A percentile compares a stretch with the other conserved stretches of the same genome.
Conservation (phyloP, 2,797 vertebrate genomes). For the Podarcis siculus region DNA sequence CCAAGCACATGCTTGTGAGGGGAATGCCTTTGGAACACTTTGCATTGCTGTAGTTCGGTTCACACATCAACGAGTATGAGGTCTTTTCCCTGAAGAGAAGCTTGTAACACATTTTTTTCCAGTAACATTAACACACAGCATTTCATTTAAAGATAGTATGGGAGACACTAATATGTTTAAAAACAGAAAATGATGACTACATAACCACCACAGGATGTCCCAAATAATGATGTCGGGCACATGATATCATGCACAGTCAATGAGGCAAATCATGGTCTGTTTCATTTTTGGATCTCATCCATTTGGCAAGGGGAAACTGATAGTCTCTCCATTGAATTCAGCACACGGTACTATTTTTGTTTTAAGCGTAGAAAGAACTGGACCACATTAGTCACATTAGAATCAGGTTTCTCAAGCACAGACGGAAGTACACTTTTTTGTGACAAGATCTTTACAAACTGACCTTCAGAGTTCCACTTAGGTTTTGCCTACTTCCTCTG, state of each 20-base stretch:
- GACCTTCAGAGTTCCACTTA: neutral
- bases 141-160: constrained; percentile 54
- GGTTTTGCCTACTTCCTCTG: neutral
- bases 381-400: neutral
- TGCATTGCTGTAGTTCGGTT: constrained; percentile 60
- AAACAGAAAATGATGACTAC: constrained; percentile 57
- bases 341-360: neutral
- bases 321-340: neutral
- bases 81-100: constrained; percentile 74
- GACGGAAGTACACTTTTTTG: constrained; percentile 45
- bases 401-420: constrained; percentile 26
- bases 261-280: neutral
- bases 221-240: constrained; percentile 41
- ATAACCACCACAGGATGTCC: constrained; percentile 12
- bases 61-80: constrained; percentile 61
- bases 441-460: neutral
- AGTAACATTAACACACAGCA: constrained; percentile 53
- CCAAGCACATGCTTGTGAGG: neutral
- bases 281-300: constrained; percentile 22
- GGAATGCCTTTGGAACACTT: constrained; percentile 36
- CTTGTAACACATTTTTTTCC: constrained; percentile 47
- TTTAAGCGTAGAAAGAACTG: constrained; percentile 29
- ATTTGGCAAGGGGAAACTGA: constrained; percentile 1
- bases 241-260: constrained; percentile 11
- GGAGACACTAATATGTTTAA: constrained; percentile 50